Conservation (phyloP, 2,888 invertebrate genomes). For the Ophion obscuratus region DNA sequence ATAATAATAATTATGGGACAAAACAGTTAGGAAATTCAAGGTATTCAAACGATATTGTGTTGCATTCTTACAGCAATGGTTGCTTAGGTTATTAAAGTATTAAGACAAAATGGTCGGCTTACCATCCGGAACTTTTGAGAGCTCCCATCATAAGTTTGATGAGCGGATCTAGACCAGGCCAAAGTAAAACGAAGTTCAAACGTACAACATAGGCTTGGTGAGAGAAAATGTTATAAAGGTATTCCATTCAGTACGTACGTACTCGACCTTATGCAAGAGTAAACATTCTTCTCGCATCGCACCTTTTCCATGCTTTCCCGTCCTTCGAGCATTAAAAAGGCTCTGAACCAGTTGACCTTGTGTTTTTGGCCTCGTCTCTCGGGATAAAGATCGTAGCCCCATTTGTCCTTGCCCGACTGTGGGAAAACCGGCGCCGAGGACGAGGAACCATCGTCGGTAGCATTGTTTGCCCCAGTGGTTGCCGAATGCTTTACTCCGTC, state of each 20-base stretch:
- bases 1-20: no score
- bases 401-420: neutral
- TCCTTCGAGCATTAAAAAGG: constrained; percentile 88
- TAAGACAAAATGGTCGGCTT: constrained; percentile 74
- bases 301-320: constrained; percentile 89
- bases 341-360: constrained; percentile 85
- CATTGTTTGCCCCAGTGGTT: neutral
- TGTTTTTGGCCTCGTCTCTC: constrained; percentile 89
- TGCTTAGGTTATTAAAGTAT: neutral
- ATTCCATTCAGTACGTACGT: constrained; percentile 76
- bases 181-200: constrained; percentile 32
- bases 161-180: constrained; percentile 86
- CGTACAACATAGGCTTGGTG: neutral
- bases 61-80: neutral
- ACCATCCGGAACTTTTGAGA: constrained; percentile 92
- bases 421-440: neutral
- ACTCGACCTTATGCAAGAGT: constrained; percentile 90
- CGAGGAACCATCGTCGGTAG: neutral
- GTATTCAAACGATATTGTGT: no score
- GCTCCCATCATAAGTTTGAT: constrained; percentile 95
- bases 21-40: no score
- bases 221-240: neutral
- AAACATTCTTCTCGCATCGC: constrained; percentile 93
- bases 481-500: neutral
- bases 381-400: constrained; percentile 88